Percentiles rank a stretch among this genome's conserved stretches.
phyloP scores from a whole-genome alignment of 1,140 invertebrate species.

The Sinella curviseta region DNA sequence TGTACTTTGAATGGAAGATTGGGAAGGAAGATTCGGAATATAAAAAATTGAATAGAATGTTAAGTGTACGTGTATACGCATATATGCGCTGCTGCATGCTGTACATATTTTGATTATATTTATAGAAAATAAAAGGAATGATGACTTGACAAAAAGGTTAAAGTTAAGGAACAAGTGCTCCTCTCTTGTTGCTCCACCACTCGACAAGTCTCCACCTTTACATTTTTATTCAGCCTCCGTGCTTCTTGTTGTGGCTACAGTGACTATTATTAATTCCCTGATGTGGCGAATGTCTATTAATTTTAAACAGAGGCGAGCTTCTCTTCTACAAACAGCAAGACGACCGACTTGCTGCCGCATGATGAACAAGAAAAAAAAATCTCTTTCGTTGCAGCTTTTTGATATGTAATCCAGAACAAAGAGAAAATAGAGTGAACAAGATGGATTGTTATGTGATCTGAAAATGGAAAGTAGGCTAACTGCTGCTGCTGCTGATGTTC shows the following conservation, averaged over 20 bases:
- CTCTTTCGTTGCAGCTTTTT: background rate
- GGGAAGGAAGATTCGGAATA: background rate
- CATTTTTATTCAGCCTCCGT: background rate
- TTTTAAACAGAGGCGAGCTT: too few species aligned
- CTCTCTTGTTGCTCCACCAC: too few species aligned
- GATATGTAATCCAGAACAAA: background rate
- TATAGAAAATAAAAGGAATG: background rate
- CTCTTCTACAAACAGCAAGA: background rate
- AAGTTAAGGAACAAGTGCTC: background rate
- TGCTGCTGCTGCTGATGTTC: constrained; percentile 2
- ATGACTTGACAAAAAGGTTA: constrained; percentile 22
- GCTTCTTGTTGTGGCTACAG: too few species aligned
- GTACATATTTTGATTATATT: background rate
- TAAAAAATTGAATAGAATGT: too few species aligned
- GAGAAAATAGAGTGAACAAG: background rate
- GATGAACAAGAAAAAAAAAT: background rate
- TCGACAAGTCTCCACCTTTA: background rate
- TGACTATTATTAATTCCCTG: too few species aligned
- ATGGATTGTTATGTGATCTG: background rate
- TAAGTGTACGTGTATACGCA: too few species aligned
- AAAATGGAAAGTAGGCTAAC: constrained; percentile 22
- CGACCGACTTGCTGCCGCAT: too few species aligned
- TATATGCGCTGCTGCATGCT: too few species aligned
- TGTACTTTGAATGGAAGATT: too few species aligned
- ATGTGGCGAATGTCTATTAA: too few species aligned